phyloP scores from a whole-genome alignment of 2,113 vertebrate genomes.

The Sigmodon hispidus region DNA sequence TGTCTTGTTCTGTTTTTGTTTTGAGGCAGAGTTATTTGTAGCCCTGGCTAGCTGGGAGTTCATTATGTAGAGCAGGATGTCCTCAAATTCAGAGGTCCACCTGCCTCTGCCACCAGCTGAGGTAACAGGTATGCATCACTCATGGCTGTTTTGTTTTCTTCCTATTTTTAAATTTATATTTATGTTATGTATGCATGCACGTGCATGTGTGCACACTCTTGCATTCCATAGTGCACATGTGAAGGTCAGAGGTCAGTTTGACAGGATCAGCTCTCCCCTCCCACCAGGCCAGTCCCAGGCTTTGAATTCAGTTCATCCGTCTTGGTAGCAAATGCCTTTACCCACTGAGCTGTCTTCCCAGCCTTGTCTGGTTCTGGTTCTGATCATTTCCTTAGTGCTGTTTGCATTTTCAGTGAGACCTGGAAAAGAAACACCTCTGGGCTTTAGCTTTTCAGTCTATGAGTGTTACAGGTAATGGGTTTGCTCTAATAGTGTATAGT shows the following conservation, averaged over 20 bases:
- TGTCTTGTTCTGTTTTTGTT: not conserved
- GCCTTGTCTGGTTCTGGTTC: not conserved
- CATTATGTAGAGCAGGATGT: not conserved
- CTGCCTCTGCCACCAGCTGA: not conserved
- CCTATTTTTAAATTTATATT: not conserved
- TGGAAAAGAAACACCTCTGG: not conserved
- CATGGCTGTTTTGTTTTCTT: not conserved
- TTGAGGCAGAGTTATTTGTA: not conserved
- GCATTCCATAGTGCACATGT: too few relatives aligned
- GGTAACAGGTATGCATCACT: not conserved
- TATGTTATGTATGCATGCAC: not conserved
- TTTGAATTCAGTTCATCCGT: not conserved
- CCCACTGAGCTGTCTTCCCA: not conserved
- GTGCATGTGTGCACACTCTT: not conserved
- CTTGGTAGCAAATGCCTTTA: not conserved
- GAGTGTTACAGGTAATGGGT: not conserved
- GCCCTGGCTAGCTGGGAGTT: not conserved
- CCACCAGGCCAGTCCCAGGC: not conserved
- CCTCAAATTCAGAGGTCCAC: not conserved
- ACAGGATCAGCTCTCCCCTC: not conserved
- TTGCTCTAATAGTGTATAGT: not conserved
- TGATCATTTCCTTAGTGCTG: not conserved
- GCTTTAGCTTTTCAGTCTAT: not conserved
- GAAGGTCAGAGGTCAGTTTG: not conserved
- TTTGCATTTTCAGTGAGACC: slow-evolving; percentile 20